Evolutionary conservation across 2,888 invertebrate species (phyloP), one percentile per base, ranked within the genome.

Genomic region (Molorchus minor): DNA sequence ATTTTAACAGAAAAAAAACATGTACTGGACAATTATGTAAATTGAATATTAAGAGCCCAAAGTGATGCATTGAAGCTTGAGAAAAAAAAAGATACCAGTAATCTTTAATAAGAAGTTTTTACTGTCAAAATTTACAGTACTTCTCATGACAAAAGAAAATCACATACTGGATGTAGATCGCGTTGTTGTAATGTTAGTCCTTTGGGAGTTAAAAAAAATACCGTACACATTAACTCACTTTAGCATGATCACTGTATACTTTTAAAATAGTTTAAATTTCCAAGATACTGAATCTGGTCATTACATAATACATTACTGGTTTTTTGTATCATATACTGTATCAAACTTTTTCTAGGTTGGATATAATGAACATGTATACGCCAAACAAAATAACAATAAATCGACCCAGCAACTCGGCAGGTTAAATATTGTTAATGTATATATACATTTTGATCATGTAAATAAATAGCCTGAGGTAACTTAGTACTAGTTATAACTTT

Each of bases 351-450:
- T 82, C 58, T 82, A 89, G 89, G 75, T 80, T 83, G 78, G 90
- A 90, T 71, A 85, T 91, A 52, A 81, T 83, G 68, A 84, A 85
- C 58, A 89, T 91, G 88, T 88, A 88, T 25, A 82, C 86, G 41
- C 89, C 90, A 3, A 90, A 90, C 75, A 85, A 84, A 71, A 89
- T 90, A 70, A 88, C 86, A 71, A 81, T 86, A 47, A 75, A 67
- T 55, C 67, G 79, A 58, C 78, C 77, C 17, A 76, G 68, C 56
- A 79, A 79, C 72, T 80, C 79, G 16, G 78, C 79, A 21, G 80
- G 80, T 64, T 80, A 74, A 71, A 35, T n/a, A 33, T n/a, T 29
- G 16, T 21, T 10, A 20, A 21, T 36, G 5, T 36, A 20, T 20
- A 29, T 40, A 15, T 36, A 8, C 16, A 25, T 19, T 7, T 47